A percentile compares a stretch with the other conserved stretches of the same genome.
Evolutionary conservation across 2,113 vertebrate species (phyloP).

Genomic region (Percopsis transmontana): DNA sequence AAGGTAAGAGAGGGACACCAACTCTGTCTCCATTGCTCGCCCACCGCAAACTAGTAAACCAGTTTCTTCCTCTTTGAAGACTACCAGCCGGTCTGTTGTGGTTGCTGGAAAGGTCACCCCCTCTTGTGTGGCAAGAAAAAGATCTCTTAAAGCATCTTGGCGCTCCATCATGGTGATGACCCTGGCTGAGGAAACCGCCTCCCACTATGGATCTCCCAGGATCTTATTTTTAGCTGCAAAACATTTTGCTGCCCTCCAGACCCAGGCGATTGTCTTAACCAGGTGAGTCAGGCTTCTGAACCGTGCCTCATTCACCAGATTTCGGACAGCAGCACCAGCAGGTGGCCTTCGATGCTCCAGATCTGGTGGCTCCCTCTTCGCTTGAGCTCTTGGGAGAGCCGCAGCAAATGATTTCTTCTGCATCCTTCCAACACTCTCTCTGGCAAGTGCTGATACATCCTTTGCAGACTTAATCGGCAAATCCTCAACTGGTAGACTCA

Average conservation of each 20-base stretch:
- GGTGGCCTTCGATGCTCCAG: not conserved
- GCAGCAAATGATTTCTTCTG: not conserved
- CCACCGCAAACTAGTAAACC: not conserved
- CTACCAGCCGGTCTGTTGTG: not conserved
- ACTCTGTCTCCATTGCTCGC: not conserved
- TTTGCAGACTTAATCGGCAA: constrained; percentile 6
- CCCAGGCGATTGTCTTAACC: not conserved
- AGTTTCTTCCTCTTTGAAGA: not conserved
- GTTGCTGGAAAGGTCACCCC: not conserved
- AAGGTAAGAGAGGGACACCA: not conserved
- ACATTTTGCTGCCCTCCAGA: not conserved
- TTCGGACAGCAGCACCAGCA: not conserved
- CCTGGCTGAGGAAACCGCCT: no score
- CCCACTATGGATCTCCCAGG: not conserved
- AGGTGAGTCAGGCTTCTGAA: not conserved
- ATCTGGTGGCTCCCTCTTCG: not conserved
- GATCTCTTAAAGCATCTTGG: not conserved
- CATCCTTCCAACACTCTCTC: not conserved
- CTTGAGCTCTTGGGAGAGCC: not conserved
- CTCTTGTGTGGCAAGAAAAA: constrained; percentile 2
- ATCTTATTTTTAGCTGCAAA: not conserved
- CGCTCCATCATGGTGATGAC: not conserved
- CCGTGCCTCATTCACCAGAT: not conserved
- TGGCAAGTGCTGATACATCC: not conserved
- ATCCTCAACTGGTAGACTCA: not conserved